These are phyloP conservation scores for Thymelicus sylvestris DNA, from an alignment of 2,888 invertebrate genomes.

Conservation along the genomic window DNA sequence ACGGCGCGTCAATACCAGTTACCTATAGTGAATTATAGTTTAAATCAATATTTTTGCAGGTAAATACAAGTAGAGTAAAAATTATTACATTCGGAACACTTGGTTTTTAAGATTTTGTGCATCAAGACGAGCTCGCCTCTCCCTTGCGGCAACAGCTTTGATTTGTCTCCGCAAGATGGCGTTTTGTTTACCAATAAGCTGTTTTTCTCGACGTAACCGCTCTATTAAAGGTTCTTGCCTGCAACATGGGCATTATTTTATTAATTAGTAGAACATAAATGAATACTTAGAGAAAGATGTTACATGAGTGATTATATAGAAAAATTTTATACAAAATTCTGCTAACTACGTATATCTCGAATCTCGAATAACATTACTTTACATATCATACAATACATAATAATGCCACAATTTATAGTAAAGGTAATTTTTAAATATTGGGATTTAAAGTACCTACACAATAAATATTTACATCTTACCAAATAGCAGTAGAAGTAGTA, in stretches of 20 bases:
- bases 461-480: conserved; percentile 52
- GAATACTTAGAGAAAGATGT: too few species aligned
- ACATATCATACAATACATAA: too few species aligned
- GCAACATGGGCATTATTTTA: conserved; percentile 20
- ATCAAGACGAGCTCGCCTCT: conserved; percentile 72
- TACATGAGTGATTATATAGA: too few species aligned
- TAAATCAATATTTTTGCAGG: not conserved
- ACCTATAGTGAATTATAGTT: too few species aligned
- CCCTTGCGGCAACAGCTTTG: conserved; percentile 73
- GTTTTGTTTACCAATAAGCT: conserved; percentile 73
- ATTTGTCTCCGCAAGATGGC: conserved; percentile 74
- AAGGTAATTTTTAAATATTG: too few species aligned
- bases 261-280: too few species aligned
- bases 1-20: too few species aligned
- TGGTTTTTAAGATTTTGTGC: conserved; percentile 79
- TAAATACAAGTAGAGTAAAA: not conserved
- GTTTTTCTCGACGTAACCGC: conserved; percentile 75
- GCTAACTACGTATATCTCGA: too few species aligned
- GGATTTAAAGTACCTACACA: not conserved
- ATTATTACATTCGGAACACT: conserved; percentile 70
- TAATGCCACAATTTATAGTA: too few species aligned
- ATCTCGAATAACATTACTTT: too few species aligned
- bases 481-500: conserved; percentile 68
- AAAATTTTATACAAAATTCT: too few species aligned
- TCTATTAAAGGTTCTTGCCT: conserved; percentile 80